Evolutionary conservation across 2,888 invertebrate species (phyloP).

Genomic region (Macaria notata): DNA sequence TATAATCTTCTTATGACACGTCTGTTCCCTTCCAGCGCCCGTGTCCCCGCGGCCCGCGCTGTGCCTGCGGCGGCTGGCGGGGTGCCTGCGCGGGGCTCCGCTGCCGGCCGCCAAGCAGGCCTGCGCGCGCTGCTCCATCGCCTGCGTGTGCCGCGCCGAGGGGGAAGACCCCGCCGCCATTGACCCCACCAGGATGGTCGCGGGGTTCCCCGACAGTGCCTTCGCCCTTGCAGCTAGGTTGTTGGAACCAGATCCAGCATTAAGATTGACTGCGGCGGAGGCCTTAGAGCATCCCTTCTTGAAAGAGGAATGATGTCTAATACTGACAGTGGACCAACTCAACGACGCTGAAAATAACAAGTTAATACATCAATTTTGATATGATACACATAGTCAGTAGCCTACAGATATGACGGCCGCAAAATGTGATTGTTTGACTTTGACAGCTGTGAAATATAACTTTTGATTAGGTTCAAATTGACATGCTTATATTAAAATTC

Average conservation of each 20-base stretch:
- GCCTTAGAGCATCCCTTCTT: slow-evolving; percentile 91
- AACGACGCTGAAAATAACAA: no score
- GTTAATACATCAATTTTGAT: no score
- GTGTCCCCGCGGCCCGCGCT: slow-evolving; percentile 18
- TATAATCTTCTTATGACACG: no score
- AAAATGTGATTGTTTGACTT: no score
- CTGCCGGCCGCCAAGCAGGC: slow-evolving; percentile 22
- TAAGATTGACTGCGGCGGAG: slow-evolving; percentile 87
- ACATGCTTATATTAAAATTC: no score
- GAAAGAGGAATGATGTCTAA: slow-evolving; percentile 7
- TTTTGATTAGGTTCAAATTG: no score
- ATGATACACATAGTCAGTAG: no score
- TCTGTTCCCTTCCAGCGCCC: no score
- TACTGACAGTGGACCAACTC: not conserved
- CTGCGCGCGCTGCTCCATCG: slow-evolving; percentile 41
- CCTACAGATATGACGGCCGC: no score
- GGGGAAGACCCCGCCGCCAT: slow-evolving; percentile 34
- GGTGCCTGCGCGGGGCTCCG: slow-evolving; percentile 24
- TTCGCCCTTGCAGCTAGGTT: slow-evolving; percentile 87
- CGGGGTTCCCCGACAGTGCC: slow-evolving; percentile 86
- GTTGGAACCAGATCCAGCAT: slow-evolving; percentile 90
- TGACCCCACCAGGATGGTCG: slow-evolving; percentile 32
- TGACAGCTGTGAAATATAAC: no score
- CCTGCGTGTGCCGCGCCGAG: slow-evolving; percentile 37
- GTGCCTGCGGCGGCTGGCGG: slow-evolving; percentile 32